Evolutionary conservation across 2,888 invertebrate genomes (phyloP), one percentile per base, ranked within the genome.

Genomic region (Lobophora halterata): DNA sequence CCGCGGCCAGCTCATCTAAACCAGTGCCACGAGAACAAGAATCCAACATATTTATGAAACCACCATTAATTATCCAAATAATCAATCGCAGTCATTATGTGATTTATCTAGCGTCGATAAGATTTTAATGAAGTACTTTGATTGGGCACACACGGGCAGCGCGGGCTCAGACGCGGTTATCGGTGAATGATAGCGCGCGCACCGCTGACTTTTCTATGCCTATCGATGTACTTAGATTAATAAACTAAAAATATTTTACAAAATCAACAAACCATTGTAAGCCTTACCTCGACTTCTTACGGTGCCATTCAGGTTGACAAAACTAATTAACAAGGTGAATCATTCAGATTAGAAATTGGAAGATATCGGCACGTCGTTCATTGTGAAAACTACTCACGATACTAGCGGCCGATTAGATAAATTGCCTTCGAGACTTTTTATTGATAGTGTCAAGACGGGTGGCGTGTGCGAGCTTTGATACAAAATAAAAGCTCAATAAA

Each of bases 121-220:
- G 82, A 82, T 83, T 86, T 87, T 87, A 87, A 87, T 87, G 86
- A 87, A 86, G 87, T 85, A 85, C 86, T 85, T 81, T 86, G 86
- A 86, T 86, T 86, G 85, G 83, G 82, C 68, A 77, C 78, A 69
- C 83, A 78, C 60, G 74, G 77, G 79, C 79, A 72, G 71, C 65
- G 51, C 65, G 51, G 54, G 13, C 27, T 32, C 11, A 67, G 76
- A 73, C 74, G 70, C 52, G 58, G 75, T 82, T 83, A 85, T 87
- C 85, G 69, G 61, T 55, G 53, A 46, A 52, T 70, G 83, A 82
- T 82, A 85, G 73, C 75, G 71, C 67, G 72, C 66, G 74, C 79
- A 69, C 74, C 81, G 71, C 65, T 76, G 73, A 72, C 75, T 81
- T 30, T 71, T 77, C 77, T 75, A 77, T 79, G 80, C 76, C 79